phyloP scores from a whole-genome alignment of 2,797 vertebrate species.

The Scarus forsteni region DNA sequence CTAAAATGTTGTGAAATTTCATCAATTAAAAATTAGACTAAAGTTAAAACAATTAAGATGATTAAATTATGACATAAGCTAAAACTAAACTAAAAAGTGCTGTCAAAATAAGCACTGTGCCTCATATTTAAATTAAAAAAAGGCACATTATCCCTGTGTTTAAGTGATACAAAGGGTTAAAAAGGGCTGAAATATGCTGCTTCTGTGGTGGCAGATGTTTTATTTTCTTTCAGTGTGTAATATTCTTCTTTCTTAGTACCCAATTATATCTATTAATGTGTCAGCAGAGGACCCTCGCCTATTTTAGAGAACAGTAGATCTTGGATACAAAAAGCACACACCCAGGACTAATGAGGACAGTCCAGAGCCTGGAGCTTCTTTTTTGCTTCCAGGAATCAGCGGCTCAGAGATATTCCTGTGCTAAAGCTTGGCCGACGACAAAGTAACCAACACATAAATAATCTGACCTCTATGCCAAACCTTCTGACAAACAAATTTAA shows the following conservation, averaged over 20 bases:
- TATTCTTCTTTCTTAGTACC: constrained; percentile 8
- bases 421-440: constrained; percentile 25
- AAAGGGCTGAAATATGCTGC: neutral
- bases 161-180: neutral
- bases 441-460: constrained; percentile 60
- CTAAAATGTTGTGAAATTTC: too few species aligned
- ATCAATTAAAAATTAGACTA: too few species aligned
- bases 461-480: constrained; percentile 43
- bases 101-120: too few species aligned
- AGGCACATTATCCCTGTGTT: neutral
- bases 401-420: constrained; percentile 46
- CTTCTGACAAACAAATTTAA: constrained; percentile 72
- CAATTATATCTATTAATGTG: constrained; percentile 4
- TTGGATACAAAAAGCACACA: neutral
- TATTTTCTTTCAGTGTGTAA: constrained; percentile 1
- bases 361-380: constrained; percentile 47
- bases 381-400: constrained; percentile 53
- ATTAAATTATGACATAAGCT: too few species aligned
- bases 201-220: neutral
- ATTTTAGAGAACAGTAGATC: constrained; percentile 12
- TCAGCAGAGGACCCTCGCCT: constrained; percentile 11
- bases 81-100: too few species aligned
- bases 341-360: constrained; percentile 42
- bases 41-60: too few species aligned
- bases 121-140: neutral